A percentile compares a stretch with the other conserved stretches of the same genome.
phyloP scores from a whole-genome alignment of 30 jellyfish, hydroid and myxozoan genomes.

The Turritopsis dohrnii region DNA sequence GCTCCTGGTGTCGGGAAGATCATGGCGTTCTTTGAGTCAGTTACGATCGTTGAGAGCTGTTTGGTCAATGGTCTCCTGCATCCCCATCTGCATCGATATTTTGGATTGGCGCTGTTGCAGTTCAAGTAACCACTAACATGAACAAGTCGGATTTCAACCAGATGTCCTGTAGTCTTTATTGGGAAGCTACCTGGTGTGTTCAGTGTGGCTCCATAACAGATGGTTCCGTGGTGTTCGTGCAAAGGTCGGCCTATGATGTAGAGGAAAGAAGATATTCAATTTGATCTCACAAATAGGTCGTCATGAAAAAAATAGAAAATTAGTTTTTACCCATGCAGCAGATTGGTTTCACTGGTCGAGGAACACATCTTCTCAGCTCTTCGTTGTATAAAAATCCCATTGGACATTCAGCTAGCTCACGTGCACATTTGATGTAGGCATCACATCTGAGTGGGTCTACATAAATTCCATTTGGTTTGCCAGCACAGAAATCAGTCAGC shows the following conservation, averaged over 20 bases:
- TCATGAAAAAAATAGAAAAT: not conserved
- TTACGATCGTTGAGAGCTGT: not conserved
- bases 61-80: not conserved
- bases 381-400: not conserved
- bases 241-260: not conserved
- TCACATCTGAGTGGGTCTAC: not conserved
- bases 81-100: not conserved
- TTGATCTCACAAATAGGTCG: not conserved
- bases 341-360: not conserved
- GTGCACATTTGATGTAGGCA: not conserved
- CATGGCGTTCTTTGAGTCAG: not conserved
- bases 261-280: not conserved
- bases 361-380: not conserved
- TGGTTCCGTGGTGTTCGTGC: not conserved
- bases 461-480: not conserved
- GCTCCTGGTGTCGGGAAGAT: not conserved
- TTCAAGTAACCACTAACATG: not conserved
- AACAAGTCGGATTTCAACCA: not conserved
- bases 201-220: not conserved
- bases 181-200: not conserved
- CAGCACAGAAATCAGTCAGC: not conserved
- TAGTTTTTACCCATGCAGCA: not conserved
- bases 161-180: not conserved
- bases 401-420: not conserved
- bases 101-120: not conserved